A percentile compares a stretch with the other conserved stretches of the same genome.
These are phyloP conservation scores for Loripinus fragilis DNA, from an alignment of 2,888 invertebrate species.

Conservation along the genomic window DNA sequence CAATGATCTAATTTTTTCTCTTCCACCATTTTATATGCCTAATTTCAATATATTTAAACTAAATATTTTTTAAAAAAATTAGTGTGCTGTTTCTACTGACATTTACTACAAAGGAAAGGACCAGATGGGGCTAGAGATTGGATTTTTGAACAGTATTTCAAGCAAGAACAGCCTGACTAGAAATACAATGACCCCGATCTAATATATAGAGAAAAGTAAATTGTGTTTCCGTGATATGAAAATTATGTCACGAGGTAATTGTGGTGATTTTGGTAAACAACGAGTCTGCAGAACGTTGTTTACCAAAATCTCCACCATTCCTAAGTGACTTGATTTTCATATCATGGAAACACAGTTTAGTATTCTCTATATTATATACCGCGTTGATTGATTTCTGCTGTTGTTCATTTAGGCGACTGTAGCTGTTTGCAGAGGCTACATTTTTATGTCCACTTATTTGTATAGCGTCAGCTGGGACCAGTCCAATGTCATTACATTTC, in stretches of 20 bases:
- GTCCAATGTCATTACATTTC: slow-evolving; percentile 25
- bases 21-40: no score
- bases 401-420: slow-evolving; percentile 13
- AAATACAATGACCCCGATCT: background rate
- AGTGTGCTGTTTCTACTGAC: background rate
- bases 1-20: no score
- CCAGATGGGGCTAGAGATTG: background rate
- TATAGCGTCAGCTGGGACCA: slow-evolving; percentile 13
- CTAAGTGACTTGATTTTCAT: no score
- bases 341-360: no score
- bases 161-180: background rate
- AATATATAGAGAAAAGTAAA: no score
- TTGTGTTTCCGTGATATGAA: no score
- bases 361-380: no score
- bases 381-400: slow-evolving; percentile 18
- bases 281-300: no score
- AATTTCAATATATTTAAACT: no score
- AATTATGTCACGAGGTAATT: no score
- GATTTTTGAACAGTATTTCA: background rate
- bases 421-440: slow-evolving; percentile 17
- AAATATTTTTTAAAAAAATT: background rate
- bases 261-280: no score
- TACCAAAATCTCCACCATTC: no score
- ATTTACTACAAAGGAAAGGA: background rate
- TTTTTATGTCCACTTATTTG: slow-evolving; percentile 35